Conservation (phyloP, 2,888 invertebrate species). For the Rhyacophila evoluta region DNA sequence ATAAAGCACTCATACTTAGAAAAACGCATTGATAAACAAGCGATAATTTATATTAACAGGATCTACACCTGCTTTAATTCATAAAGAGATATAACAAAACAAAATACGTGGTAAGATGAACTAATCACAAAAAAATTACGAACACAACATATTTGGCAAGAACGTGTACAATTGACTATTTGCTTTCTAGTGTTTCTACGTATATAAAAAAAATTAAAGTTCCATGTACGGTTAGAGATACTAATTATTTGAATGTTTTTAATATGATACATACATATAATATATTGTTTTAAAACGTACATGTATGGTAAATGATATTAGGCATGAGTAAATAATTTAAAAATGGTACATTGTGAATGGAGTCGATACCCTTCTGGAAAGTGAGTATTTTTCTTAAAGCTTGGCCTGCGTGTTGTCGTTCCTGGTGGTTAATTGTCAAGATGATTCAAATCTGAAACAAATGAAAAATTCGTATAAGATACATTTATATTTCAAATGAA, state of each 20-base stretch:
- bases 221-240: too few species aligned
- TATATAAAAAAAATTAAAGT: too few species aligned
- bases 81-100: background rate
- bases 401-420: conserved; percentile 76
- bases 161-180: too few species aligned
- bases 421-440: conserved; percentile 86
- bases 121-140: too few species aligned
- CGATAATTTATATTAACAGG: background rate
- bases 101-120: too few species aligned
- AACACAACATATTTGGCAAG: too few species aligned
- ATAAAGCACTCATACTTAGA: background rate
- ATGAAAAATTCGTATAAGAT: conserved; percentile 23
- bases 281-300: too few species aligned
- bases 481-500: too few species aligned
- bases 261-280: too few species aligned
- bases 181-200: too few species aligned
- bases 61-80: background rate
- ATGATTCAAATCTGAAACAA: conserved; percentile 69
- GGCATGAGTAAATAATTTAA: background rate
- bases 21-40: conserved; percentile 1
- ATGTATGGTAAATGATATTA: too few species aligned
- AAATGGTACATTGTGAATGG: conserved; percentile 29
- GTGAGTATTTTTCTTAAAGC: conserved; percentile 68
- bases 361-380: conserved; percentile 33
- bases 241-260: too few species aligned